Evolutionary conservation across 2,888 invertebrate genomes (phyloP), one percentile per base, ranked within the genome.

Genomic region (Stegana nigrithorax): DNA sequence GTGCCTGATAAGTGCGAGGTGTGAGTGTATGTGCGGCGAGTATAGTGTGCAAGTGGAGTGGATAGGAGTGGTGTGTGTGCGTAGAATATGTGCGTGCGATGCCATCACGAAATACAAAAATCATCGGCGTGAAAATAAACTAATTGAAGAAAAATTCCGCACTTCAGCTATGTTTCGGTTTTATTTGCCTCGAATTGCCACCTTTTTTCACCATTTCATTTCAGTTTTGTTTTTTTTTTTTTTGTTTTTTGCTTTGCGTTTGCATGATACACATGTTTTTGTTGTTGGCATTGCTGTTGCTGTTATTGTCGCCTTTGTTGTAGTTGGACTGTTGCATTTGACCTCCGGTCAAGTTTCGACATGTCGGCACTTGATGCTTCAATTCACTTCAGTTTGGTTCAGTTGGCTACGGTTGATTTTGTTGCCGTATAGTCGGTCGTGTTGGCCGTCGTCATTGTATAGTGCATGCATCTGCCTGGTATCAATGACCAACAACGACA

Each of bases 101-200:
- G 39, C 39, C 39, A 17, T 14, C 39, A 14, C 39, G 51, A 26
- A 51, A 7, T 14, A 27, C 14, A 51, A 78, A 74, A 75, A 74
- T 71, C 75, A 78, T 75, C 74, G 73, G 76, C 71, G 78, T 78
- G 78, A 76, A 76, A 78, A 76, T 76, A 76, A 76, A 78, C 75
- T 76, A 78, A 76, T 78, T 76, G 78, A 78, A 76, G 76, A 76
- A 78, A 74, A 75, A 74, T 74, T 65, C 73, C 21, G 19, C 6
- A 14, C 55, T n/a, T n/a, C n/a, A n/a, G n/a, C n/a, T n/a, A n/a
- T n/a, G n/a, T n/a, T n/a, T 26, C 21, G n/a, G 29, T 27, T 51
- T 27, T 27, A 14, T 55, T 19, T 36, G 14, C 21, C 23, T 21
- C 36, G 27, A n/a, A n/a, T n/a, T n/a, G n/a, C n/a, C n/a, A n/a